A percentile compares a stretch with the other conserved stretches of the same genome.
These are phyloP conservation scores for Lagocephalus sceleratus DNA, from an alignment of 2,797 vertebrate species.

Conservation along the genomic window DNA sequence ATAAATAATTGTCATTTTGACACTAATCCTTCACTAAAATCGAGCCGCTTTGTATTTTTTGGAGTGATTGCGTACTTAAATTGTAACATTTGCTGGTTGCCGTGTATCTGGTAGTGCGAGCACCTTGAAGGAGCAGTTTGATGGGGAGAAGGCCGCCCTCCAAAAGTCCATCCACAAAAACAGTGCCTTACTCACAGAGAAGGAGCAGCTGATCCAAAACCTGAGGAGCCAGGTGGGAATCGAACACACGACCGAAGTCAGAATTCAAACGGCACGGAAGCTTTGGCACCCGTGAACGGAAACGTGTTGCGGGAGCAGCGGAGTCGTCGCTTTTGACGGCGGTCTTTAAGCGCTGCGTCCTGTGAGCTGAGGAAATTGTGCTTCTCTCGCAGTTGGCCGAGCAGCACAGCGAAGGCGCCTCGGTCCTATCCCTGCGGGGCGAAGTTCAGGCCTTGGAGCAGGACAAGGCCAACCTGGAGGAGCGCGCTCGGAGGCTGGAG, in stretches of 20 bases:
- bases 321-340: not conserved
- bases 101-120: constrained; percentile 80
- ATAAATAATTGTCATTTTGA: not conserved
- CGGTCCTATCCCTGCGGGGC: constrained; percentile 81
- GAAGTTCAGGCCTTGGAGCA: constrained; percentile 84
- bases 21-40: too few species aligned
- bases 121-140: constrained; percentile 81
- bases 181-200: constrained; percentile 91
- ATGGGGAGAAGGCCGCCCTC: constrained; percentile 84
- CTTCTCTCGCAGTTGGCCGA: constrained; percentile 75
- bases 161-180: constrained; percentile 86
- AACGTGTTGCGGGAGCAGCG: too few species aligned
- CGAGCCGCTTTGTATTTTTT: not conserved
- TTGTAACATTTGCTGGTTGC: constrained; percentile 1
- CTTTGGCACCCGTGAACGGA: too few species aligned
- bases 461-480: constrained; percentile 86
- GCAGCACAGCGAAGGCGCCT: constrained; percentile 81
- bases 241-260: not conserved
- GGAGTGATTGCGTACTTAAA: not conserved
- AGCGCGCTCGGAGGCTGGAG: constrained; percentile 84
- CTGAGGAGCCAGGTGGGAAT: constrained; percentile 84
- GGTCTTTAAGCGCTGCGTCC: too few species aligned
- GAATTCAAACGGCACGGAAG: too few species aligned
- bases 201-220: constrained; percentile 85
- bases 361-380: not conserved